Evolutionary conservation across 2,797 vertebrate species (phyloP).

Genomic region (Hylomyscus alleni): DNA sequence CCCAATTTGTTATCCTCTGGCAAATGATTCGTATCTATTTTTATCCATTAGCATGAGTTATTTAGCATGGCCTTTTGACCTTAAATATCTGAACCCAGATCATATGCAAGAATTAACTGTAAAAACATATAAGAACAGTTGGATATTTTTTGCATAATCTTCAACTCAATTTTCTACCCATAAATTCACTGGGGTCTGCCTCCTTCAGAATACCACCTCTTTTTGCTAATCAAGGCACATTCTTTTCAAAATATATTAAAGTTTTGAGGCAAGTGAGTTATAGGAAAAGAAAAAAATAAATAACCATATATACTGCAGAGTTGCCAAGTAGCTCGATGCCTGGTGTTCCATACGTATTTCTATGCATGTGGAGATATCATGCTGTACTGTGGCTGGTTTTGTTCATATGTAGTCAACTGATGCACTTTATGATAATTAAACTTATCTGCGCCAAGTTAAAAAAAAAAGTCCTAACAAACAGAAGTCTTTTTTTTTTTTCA

Average conservation of each 20-base stretch:
- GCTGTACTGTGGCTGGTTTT: constrained; percentile 84
- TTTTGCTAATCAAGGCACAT: constrained; percentile 83
- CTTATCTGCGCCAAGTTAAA: constrained; percentile 88
- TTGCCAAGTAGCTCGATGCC: constrained; percentile 81
- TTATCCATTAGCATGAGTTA: neutral
- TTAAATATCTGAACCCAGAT: neutral
- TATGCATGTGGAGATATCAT: constrained; percentile 77
- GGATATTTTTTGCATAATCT: constrained; percentile 80
- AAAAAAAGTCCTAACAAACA: neutral
- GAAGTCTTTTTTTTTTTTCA: neutral
- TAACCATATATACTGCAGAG: constrained; percentile 86
- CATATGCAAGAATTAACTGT: neutral
- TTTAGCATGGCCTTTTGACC: neutral
- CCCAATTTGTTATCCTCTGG: neutral
- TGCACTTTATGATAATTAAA: constrained; percentile 91
- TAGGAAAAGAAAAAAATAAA: constrained; percentile 59
- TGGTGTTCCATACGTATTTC: constrained; percentile 84
- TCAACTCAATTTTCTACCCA: constrained; percentile 74
- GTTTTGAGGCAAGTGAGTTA: constrained; percentile 77
- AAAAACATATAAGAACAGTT: constrained; percentile 38
- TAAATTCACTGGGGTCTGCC: constrained; percentile 78
- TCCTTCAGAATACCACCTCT: constrained; percentile 89
- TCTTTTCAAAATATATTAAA: constrained; percentile 80
- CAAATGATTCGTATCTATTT: neutral
- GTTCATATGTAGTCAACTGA: constrained; percentile 85